Evolutionary conservation across 2,113 vertebrate species (phyloP), one percentile per base, ranked within the genome.

Genomic region (Triplophysa siluroides): DNA sequence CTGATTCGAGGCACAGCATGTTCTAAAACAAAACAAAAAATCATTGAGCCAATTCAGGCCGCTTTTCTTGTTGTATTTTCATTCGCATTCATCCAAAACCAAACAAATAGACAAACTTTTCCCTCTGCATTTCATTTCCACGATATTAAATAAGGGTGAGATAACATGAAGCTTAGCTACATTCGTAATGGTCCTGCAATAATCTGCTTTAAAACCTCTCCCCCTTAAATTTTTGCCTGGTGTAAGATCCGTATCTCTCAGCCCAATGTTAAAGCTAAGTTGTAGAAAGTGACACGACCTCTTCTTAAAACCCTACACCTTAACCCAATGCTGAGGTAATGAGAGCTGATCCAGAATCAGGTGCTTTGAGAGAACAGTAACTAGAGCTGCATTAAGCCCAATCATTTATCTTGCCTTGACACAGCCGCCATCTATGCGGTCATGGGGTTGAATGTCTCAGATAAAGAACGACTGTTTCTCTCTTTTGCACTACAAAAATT

Each of bases 401-500:
- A 29, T 43, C 61, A 56, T 66, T 80, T 47, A 63, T 73, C 56
- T 67, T 45, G 70, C 79, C 80, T 41, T 85, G 76, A 76, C 60
- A 58, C 63, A 23, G 50, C 71, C 81, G 16, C 77, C 63, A 70
- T 19, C 81, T 77, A 78, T 83, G 65, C 61, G 72, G 85, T 79
- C 68, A 14, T 52, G 61, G 45, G 77, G 78, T 29, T 43, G 78
- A 75, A 56, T 82, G 71, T 82, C 76, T 83, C 82, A 87, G 80
- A 86, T 83, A 77, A 74, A 83, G 33, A 84, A 74, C 86, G 26
- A 9, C 75, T 38, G 23, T 84, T 84, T 85, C 84, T 87, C 85
- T 75, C 76, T 83, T 88, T 91, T 92, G 90, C 90, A 92, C 92
- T 91, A 90, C 86, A 86, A 91, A 85, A 88, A 91, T 93, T 92